These are phyloP conservation scores for Campoplex capitator DNA, from an alignment of 2,888 invertebrate species.

Conservation along the genomic window DNA sequence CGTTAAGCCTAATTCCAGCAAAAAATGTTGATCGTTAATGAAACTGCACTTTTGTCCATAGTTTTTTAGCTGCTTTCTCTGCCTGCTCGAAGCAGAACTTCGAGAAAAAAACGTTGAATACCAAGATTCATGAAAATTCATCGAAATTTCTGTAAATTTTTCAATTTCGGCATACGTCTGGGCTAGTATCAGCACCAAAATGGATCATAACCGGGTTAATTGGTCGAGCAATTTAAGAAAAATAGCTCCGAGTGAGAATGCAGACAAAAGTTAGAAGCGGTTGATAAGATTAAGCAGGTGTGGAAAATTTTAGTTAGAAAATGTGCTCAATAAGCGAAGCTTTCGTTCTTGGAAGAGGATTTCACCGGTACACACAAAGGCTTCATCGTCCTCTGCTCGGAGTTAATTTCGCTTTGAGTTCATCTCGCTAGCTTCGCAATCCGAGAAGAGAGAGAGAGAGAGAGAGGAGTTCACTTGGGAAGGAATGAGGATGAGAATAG, in stretches of 20 bases:
- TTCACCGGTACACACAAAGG: slow-evolving; percentile 28
- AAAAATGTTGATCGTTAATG: slow-evolving; percentile 37
- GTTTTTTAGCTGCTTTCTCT: no score
- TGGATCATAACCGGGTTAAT: no score
- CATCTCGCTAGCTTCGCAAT: slow-evolving; percentile 15
- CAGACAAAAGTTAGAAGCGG: no score
- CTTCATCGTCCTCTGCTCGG: slow-evolving; percentile 38
- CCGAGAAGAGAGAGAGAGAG: slow-evolving; percentile 7
- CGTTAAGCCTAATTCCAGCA: slow-evolving; percentile 25
- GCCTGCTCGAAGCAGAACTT: no score
- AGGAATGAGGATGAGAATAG: slow-evolving; percentile 44
- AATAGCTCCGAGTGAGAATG: neutral
- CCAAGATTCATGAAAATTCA: no score
- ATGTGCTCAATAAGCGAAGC: slow-evolving; percentile 30
- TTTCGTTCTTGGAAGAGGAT: slow-evolving; percentile 19
- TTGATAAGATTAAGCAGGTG: neutral
- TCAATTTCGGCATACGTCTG: no score
- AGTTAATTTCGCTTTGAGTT: slow-evolving; percentile 66
- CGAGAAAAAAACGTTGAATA: no score
- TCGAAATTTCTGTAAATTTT: no score
- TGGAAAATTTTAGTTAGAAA: neutral
- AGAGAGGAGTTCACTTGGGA: slow-evolving; percentile 41
- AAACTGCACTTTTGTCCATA: neutral
- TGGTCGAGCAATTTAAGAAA: neutral
- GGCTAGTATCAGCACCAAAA: no score